Evolutionary conservation across 2,797 vertebrate species (phyloP), one percentile per base, ranked within the genome.

Genomic region (Calcarius lapponicus): DNA sequence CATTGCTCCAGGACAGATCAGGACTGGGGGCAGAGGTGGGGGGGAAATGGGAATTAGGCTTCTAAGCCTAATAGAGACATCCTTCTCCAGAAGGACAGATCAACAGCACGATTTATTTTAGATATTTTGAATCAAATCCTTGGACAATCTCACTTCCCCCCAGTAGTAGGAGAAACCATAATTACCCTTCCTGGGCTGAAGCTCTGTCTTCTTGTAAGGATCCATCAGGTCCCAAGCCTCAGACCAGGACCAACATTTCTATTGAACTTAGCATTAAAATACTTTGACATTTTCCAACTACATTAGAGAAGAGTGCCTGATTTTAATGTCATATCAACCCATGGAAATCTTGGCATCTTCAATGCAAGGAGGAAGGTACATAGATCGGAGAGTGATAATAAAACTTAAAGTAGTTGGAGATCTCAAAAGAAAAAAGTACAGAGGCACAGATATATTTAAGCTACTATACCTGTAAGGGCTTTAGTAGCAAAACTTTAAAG

Each of bases 401-500:
- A 10, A 74, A 60, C 18, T 71, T 47, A 10, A 12, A 4, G 54
- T 83, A 90, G 47, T 54, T 72, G 48, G 43, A 93, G 80, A 84
- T 28, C 13, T 91, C 43, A 17, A 83, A 69, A 66, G 38, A 57
- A 69, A 78, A 73, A 32, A 17, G 13, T 9, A 34, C 13, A 83
- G 21, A 13, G 50, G 24, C n/a, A 42, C 32, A 67, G 22, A 32
- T 57, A 61, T 50, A 76, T 40, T 80, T 85, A 76, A 92, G n/a
- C n/a, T 51, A 57, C n/a, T 58, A 21, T 83, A 80, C 16, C 42
- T 64, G 38, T 54, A 58, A 56, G n/a, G 45, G 22, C 5, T 76
- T 78, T 91, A 82, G 74, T 86, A 96, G 56, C 21, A 88, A 81
- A 80, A 79, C 54, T 87, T 92, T 50, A 80, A 88, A 87, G 51